phyloP scores from a whole-genome alignment of 2,113 vertebrate species.

The Charadrius vociferus region DNA sequence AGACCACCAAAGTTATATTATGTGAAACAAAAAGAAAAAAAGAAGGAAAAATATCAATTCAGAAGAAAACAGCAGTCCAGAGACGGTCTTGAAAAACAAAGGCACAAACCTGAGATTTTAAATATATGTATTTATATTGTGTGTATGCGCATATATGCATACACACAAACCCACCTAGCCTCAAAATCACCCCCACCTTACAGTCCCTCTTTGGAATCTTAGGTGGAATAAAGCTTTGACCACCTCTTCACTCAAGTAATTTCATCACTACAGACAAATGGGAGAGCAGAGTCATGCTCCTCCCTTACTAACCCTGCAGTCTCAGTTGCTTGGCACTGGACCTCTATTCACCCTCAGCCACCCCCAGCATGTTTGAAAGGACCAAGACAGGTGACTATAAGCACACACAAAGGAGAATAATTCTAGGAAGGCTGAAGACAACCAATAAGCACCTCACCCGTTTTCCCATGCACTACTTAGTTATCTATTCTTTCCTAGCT shows the following conservation, averaged over 20 bases:
- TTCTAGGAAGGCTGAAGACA: background rate
- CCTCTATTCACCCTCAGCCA: background rate
- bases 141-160: background rate
- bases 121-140: background rate
- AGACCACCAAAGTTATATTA: constrained; percentile 59
- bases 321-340: background rate
- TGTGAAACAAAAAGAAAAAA: background rate
- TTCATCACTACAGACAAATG: background rate
- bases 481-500: background rate
- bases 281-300: background rate
- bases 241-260: background rate
- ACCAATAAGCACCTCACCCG: background rate
- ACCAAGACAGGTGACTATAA: rapidly evolving
- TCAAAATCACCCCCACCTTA: background rate
- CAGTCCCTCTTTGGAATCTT: too few species aligned
- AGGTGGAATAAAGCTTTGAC: background rate
- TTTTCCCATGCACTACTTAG: background rate
- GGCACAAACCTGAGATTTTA: background rate
- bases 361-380: background rate
- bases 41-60: background rate
- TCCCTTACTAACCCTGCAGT: background rate
- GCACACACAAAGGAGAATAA: background rate
- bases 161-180: background rate
- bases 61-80: constrained; percentile 8
- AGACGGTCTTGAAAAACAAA: constrained; percentile 3